These are phyloP conservation scores for Cataglyphis albicans DNA, from an alignment of 2,888 invertebrate genomes.

Conservation along the genomic window DNA sequence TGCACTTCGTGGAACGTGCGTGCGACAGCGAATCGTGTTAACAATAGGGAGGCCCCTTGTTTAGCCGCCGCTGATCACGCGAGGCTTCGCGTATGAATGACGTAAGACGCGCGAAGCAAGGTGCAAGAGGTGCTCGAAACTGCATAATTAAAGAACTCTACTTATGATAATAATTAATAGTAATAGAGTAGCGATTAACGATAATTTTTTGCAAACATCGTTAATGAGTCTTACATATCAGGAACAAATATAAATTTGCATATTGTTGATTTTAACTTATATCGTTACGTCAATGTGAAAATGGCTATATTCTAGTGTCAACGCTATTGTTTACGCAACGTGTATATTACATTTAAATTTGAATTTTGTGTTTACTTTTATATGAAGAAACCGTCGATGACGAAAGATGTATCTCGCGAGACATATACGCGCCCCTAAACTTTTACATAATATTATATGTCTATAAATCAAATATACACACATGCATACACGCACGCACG, in stretches of 20 bases:
- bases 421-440: not conserved
- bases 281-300: not conserved
- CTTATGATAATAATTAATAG: not conserved
- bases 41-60: not conserved
- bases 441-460: conserved; percentile 35
- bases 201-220: not conserved
- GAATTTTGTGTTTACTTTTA: not conserved
- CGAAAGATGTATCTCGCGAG: not conserved
- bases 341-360: not conserved
- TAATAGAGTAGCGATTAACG: not conserved
- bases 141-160: not conserved
- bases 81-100: not conserved
- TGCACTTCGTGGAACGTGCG: conserved; percentile 20
- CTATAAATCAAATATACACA: conserved; percentile 18
- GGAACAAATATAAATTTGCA: not conserved
- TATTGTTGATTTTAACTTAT: conserved; percentile 10
- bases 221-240: not conserved
- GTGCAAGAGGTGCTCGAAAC: not conserved
- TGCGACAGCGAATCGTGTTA: conserved; percentile 18
- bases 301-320: not conserved
- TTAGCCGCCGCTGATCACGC: conserved; percentile 5
- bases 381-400: not conserved
- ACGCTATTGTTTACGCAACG: not conserved
- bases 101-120: not conserved
- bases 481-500: not conserved